phyloP scores from a whole-genome alignment of 2,888 invertebrate genomes.

The Netelia virgata region DNA sequence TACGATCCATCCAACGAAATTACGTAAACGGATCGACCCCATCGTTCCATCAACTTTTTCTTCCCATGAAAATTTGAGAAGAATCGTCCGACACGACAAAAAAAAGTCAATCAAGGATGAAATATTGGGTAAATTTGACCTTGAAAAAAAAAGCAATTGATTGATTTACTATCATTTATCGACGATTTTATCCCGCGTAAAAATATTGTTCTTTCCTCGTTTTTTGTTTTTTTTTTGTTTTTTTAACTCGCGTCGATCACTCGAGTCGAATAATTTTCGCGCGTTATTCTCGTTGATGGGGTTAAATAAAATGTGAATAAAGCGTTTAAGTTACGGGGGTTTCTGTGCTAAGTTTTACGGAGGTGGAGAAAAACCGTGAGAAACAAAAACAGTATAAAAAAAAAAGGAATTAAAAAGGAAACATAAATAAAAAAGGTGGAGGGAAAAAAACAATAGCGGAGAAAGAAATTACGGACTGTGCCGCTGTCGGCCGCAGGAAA shows the following conservation, averaged over 20 bases:
- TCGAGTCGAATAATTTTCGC: no score
- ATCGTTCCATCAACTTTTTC: neutral
- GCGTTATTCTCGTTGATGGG: neutral
- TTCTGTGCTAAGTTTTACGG: neutral
- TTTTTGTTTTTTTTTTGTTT: no score
- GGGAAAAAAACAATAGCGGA: conserved; percentile 8
- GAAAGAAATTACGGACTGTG: conserved; percentile 31
- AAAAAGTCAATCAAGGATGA: no score
- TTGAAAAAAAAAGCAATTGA: no score
- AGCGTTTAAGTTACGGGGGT: neutral
- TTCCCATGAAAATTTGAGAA: neutral
- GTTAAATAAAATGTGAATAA: neutral
- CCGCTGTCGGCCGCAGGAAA: conserved; percentile 36
- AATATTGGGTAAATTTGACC: no score
- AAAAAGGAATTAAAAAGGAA: conserved; percentile 7
- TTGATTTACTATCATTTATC: no score
- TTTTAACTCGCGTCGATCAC: no score
- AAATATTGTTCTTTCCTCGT: no score
- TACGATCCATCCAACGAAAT: neutral
- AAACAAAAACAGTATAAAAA: neutral
- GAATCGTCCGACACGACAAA: no score
- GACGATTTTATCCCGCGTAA: no score
- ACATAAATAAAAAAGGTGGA: neutral
- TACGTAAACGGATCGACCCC: neutral
- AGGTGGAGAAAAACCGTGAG: neutral